These are phyloP conservation scores for Crotalus horridus DNA, from an alignment of 2,113 vertebrate species.

Conservation along the genomic window DNA sequence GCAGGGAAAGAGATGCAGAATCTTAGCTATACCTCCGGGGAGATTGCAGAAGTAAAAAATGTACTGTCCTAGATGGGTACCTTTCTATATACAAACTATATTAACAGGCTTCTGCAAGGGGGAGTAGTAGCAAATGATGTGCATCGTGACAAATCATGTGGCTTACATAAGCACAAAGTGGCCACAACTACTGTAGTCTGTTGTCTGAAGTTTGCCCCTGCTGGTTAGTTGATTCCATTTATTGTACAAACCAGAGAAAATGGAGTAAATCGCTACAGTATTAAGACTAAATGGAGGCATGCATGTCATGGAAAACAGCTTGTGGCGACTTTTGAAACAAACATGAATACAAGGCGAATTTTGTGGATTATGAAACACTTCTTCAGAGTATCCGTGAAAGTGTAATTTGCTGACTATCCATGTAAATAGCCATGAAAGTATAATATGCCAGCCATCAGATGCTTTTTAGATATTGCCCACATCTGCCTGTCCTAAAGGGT, in stretches of 20 bases:
- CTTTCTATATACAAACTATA: neutral
- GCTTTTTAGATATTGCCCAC: neutral
- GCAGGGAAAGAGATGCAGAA: neutral
- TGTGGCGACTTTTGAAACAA: neutral
- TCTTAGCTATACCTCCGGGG: neutral
- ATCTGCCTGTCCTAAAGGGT: neutral
- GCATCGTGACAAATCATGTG: neutral
- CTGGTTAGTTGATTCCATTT: neutral
- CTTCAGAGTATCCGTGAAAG: neutral
- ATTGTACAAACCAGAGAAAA: neutral
- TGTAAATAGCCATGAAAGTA: neutral
- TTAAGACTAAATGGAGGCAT: neutral
- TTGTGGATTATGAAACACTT: neutral
- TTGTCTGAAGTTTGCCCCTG: neutral
- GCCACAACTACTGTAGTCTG: neutral
- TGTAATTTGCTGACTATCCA: neutral
- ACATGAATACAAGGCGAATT: neutral
- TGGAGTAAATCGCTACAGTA: neutral
- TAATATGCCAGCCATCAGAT: neutral
- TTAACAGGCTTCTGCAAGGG: neutral
- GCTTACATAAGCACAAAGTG: neutral
- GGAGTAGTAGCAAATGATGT: neutral
- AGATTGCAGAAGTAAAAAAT: neutral
- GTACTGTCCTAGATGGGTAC: neutral
- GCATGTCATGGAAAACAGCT: neutral